A percentile compares a stretch with the other conserved stretches of the same genome.
These are phyloP conservation scores for Dromius quadrimaculatus DNA, from an alignment of 2,888 invertebrate genomes.

Conservation along the genomic window DNA sequence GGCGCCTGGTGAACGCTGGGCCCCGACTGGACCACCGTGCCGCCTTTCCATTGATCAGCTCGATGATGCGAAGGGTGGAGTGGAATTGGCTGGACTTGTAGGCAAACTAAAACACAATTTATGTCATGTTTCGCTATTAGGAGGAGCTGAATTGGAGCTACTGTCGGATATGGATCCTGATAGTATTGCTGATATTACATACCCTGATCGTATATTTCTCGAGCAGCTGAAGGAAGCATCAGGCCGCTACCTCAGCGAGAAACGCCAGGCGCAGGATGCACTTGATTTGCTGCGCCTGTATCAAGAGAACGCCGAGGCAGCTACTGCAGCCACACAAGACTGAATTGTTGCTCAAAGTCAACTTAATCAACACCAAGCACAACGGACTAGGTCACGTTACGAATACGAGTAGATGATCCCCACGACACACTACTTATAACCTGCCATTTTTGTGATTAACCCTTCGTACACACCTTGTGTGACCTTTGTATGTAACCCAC, in stretches of 20 bases:
- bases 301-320: slow-evolving; percentile 64
- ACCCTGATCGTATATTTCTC: slow-evolving; percentile 79
- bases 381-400: slow-evolving; percentile 32
- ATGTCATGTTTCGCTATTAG: slow-evolving; percentile 86
- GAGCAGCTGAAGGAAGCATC: slow-evolving; percentile 87
- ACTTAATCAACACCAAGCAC: slow-evolving; percentile 46
- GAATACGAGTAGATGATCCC: slow-evolving; percentile 44
- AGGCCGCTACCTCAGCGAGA: slow-evolving; percentile 83
- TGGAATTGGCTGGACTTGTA: slow-evolving; percentile 80
- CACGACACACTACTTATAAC: slow-evolving; percentile 49
- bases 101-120: slow-evolving; percentile 84
- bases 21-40: slow-evolving; percentile 73
- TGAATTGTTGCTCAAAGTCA: slow-evolving; percentile 51
- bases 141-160: slow-evolving; percentile 86
- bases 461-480: slow-evolving; percentile 26
- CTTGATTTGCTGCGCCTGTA: slow-evolving; percentile 86
- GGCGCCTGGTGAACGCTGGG: slow-evolving; percentile 82
- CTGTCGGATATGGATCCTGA: slow-evolving; percentile 92
- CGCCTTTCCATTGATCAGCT: slow-evolving; percentile 73
- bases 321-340: slow-evolving; percentile 34
- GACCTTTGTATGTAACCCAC: slow-evolving; percentile 39
- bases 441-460: slow-evolving; percentile 52
- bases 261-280: slow-evolving; percentile 88
- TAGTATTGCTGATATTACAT: slow-evolving; percentile 83
- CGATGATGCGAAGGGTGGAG: slow-evolving; percentile 69